Evolutionary conservation across 2,113 vertebrate genomes (phyloP).

Genomic region (Atractosteus spatula): DNA sequence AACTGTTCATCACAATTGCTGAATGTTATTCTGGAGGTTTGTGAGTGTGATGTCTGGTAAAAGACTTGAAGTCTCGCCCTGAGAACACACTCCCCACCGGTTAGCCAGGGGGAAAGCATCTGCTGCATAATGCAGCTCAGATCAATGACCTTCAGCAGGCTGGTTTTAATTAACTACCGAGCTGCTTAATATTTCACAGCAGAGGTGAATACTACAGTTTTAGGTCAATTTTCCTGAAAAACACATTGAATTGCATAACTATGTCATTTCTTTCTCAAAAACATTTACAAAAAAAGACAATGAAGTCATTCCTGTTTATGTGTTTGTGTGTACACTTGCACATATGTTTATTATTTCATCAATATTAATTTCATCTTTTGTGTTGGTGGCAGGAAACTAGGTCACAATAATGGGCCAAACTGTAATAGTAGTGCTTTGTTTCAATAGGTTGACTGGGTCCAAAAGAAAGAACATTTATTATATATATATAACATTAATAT

Average conservation of each 20-base stretch:
- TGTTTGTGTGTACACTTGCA: neutral
- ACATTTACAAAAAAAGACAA: neutral
- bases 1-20: too few species aligned
- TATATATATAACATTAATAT: too few species aligned
- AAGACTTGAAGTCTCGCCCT: neutral
- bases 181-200: neutral
- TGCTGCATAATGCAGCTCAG: neutral
- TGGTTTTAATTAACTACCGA: neutral
- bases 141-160: neutral
- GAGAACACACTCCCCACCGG: neutral
- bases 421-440: neutral
- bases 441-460: neutral
- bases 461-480: too few species aligned
- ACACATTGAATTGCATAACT: neutral
- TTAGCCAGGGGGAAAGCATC: neutral
- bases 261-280: neutral
- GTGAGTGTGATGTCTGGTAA: too few species aligned
- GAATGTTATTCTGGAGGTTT: too few species aligned
- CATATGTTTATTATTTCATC: neutral
- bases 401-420: neutral
- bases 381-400: neutral
- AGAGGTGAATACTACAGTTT: neutral
- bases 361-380: neutral
- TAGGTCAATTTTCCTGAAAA: neutral
- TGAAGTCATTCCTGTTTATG: neutral